phyloP scores from a whole-genome alignment of 2,113 vertebrate genomes.

The Alectura lathami region DNA sequence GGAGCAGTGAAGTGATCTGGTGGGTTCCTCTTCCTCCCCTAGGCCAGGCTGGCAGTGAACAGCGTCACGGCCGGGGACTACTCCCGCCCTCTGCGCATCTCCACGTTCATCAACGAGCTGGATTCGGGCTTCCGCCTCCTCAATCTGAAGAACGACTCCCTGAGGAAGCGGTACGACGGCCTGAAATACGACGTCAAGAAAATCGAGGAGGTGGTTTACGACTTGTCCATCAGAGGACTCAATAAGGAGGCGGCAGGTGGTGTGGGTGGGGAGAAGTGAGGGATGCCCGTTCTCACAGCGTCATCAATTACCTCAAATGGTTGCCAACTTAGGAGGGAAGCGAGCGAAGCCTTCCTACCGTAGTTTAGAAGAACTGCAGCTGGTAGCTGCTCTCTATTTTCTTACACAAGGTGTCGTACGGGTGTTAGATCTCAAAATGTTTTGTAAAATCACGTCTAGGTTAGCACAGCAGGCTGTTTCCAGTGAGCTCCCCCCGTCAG shows the following conservation, averaged over 20 bases:
- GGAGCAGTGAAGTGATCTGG: neutral
- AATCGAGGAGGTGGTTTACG: constrained; percentile 97
- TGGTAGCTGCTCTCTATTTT: constrained; percentile 71
- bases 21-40: neutral
- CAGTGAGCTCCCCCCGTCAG: neutral
- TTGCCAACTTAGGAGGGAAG: constrained; percentile 58
- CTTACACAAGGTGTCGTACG: constrained; percentile 65
- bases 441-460: constrained; percentile 37
- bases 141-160: constrained; percentile 96
- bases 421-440: constrained; percentile 47
- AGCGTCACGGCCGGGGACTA: constrained; percentile 97
- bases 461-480: neutral
- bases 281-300: neutral
- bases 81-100: constrained; percentile 91
- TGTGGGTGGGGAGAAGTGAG: constrained; percentile 78
- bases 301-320: constrained; percentile 48
- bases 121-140: constrained; percentile 97
- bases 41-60: constrained; percentile 96
- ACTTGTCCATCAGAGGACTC: constrained; percentile 94
- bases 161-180: constrained; percentile 96
- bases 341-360: constrained; percentile 37
- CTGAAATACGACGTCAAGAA: constrained; percentile 99
- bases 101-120: constrained; percentile 95
- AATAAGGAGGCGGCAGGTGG: constrained; percentile 80
- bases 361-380: constrained; percentile 72